Base-by-base conservation (phyloP, 2,797 vertebrate genomes). In the Pteropus rufus region DNA sequence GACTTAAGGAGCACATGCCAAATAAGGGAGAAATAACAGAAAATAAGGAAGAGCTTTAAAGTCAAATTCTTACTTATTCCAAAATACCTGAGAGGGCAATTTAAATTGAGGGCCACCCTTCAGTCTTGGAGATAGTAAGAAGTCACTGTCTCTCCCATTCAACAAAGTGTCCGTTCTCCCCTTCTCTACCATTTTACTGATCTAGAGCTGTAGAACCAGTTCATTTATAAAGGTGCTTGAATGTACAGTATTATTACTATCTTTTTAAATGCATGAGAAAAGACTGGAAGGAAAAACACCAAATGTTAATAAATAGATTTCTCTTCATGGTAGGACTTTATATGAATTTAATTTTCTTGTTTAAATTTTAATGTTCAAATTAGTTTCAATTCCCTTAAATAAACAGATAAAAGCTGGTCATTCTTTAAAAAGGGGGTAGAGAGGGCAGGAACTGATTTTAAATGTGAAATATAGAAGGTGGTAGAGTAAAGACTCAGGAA, bases 241-340 rank as follows among this genome's bases (percentile, higher is more conserved):
- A 64, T 82, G 36, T 69, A 67, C n/a, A 93, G 29, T 52, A 73
- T n/a, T 52, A 84, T 1, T 77, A 44, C 5, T n/a, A 41, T 10
- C n/a, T 67, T 94, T 85, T 84, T 34, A 82, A 96, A 86, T 89
- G n/a, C 19, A 65, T 56, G 41, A 82, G 89, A 93, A 91, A 86
- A 60, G 15, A 84, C 46, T 89, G n/a, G n/a, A 70, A 76, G 56
- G 69, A 90, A 89, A 72, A 73, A 41, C 5, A 46, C 29, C 5
- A 52, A 54, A 64, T 36, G 16, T 94, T 85, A 94, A 82, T 82
- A 82, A 92, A 75, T 21, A 10, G 44, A n/a, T 29, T 92, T 94
- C 12, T 88, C 67, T 67, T 76, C 44, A 79, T 26, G 44, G 54
- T 31, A 95, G 10, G 12, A 73, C 34, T 76, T 49, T 41, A 60